phyloP scores from a whole-genome alignment of 2,888 invertebrate genomes.

The Anorthoa munda region DNA sequence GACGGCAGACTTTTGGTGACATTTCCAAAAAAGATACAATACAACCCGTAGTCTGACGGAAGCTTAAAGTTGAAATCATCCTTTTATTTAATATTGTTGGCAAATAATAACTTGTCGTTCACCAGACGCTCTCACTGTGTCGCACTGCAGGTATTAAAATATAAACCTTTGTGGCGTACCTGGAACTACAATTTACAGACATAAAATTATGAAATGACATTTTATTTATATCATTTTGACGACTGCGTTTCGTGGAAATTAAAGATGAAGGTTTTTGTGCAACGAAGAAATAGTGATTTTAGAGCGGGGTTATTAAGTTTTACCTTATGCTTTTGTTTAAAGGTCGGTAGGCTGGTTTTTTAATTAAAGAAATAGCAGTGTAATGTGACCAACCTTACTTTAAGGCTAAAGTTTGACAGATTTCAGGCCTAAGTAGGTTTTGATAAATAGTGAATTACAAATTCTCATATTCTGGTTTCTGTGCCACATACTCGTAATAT shows the following conservation, averaged over 20 bases:
- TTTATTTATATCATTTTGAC: constrained; percentile 31
- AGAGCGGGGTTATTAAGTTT: background rate
- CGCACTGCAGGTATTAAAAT: constrained; percentile 56
- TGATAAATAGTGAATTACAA: no score
- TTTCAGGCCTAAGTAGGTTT: no score
- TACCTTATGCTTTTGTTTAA: background rate
- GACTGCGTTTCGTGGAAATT: constrained; percentile 13
- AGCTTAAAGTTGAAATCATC: constrained; percentile 1
- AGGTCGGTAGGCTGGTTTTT: no score
- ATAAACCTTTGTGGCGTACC: constrained; percentile 46
- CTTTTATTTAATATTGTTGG: constrained; percentile 31
- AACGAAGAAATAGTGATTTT: background rate
- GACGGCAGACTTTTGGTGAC: no score
- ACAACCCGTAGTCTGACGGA: background rate
- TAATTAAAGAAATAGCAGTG: no score
- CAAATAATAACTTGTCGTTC: constrained; percentile 39
- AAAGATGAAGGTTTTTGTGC: constrained; percentile 3
- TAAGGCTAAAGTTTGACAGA: no score
- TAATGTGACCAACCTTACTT: no score
- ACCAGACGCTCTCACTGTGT: constrained; percentile 46
- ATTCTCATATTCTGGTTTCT: no score
- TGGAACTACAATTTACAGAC: constrained; percentile 41
- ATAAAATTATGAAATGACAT: constrained; percentile 25
- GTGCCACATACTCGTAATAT: background rate
- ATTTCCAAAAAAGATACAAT: constrained; percentile 12